Evolutionary conservation across 2,888 invertebrate species (phyloP), one percentile per base, ranked within the genome.

Genomic region (Orgyia antiqua): DNA sequence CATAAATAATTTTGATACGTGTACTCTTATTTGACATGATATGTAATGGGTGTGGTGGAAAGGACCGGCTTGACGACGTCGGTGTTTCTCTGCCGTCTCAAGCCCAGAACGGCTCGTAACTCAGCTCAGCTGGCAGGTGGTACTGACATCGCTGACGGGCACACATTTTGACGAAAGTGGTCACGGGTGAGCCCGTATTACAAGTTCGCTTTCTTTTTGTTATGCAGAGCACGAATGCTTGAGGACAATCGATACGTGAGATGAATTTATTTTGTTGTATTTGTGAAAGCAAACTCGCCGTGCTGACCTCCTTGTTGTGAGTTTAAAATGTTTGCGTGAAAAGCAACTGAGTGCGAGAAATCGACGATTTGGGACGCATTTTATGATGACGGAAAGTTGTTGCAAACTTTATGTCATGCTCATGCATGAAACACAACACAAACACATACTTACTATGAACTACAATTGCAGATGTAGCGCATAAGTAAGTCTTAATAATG

Each of bases 181-280:
- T 62, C 61, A 64, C 62, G 53, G 62, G 58, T 63, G 52, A 61
- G 63, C 61, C 66, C 61, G 67, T 68, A 62, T 70, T 70, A 70
- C 74, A 72, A 75, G 71, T 76, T 77, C 76, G 77, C 84, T 84
- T 83, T 86, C 83, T 84, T 84, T 84, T 79, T 74, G 68, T 78
- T 74, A 80, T 80, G 74, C 78, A 74, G 70, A 65, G 71, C 70
- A 70, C 67, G 68, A 76, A 61, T 65, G 68, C 65, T 70, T 56
- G 82, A 77, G 84, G 84, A 84, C 83, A 83, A 83, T 84, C 84
- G 68, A 83, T 83, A 84, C 84, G 84, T 86, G 86, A 79, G 74
- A 76, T 75, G 86, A 84, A 86, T 86, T 84, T 82, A 84, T 83
- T 86, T 84, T 74, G 79, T 80, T 76, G 74, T 82, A 69, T 83